A percentile compares a stretch with the other conserved stretches of the same genome.
Evolutionary conservation across 2,113 vertebrate species (phyloP).

Genomic region (Athene cunicularia): DNA sequence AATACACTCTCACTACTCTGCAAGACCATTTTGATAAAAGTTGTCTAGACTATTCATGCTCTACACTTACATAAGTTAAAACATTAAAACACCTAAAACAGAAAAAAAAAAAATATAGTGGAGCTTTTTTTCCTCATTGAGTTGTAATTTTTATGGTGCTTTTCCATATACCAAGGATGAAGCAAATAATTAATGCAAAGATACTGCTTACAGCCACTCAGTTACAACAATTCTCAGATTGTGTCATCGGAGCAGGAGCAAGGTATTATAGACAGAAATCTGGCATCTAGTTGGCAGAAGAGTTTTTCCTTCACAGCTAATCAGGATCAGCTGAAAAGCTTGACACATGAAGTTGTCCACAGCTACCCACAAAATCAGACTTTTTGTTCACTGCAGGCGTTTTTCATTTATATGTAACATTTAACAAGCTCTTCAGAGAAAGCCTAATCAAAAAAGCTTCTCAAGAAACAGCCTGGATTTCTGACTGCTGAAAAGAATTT

Average conservation of each 20-base stretch:
- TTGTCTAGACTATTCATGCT: not conserved
- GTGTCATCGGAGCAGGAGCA: not conserved
- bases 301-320: not conserved
- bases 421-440: not conserved
- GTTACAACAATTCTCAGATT: not conserved
- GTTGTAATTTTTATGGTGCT: not conserved
- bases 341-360: not conserved
- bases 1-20: not conserved
- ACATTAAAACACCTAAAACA: not conserved
- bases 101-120: accelerated
- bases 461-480: not conserved
- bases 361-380: not conserved
- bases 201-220: not conserved
- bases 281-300: not conserved
- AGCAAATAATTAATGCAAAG: not conserved
- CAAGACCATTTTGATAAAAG: not conserved
- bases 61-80: not conserved
- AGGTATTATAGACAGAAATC: not conserved
- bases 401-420: not conserved
- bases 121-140: not conserved
- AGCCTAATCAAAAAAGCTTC: not conserved
- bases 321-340: not conserved
- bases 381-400: not conserved
- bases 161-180: not conserved
- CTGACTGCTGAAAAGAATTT: not conserved